These are phyloP conservation scores for Hucho hucho DNA, from an alignment of 2,113 vertebrate species.

Conservation along the genomic window DNA sequence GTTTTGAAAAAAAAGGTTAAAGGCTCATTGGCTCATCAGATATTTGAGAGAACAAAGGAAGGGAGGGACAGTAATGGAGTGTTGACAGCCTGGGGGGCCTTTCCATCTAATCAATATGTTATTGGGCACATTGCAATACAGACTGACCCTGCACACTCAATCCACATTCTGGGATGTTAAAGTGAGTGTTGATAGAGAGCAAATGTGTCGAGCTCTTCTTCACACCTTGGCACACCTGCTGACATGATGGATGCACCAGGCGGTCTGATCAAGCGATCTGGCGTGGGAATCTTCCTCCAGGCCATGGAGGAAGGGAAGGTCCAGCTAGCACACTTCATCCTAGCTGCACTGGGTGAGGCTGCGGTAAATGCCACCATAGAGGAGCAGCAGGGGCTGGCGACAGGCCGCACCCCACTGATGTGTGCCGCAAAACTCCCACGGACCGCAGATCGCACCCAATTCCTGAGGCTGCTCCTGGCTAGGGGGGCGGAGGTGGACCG, in stretches of 20 bases:
- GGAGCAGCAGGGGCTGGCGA: no score
- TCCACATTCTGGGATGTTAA: neutral
- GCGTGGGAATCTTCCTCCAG: constrained; percentile 5
- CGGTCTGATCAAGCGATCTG: neutral
- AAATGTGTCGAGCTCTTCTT: neutral
- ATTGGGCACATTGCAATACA: constrained; percentile 2
- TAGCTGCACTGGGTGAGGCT: neutral
- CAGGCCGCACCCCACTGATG: constrained; percentile 6
- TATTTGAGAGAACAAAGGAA: neutral
- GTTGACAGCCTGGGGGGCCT: neutral
- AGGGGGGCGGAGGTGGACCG: neutral
- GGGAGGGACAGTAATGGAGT: neutral
- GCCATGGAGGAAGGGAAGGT: constrained; percentile 18
- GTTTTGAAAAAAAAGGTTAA: neutral
- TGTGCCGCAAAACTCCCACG: neutral
- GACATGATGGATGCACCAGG: neutral
- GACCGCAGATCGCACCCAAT: neutral
- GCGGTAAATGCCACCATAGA: neutral
- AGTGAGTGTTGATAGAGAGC: neutral
- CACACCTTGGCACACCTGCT: neutral
- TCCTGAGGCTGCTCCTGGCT: constrained; percentile 16
- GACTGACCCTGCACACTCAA: neutral
- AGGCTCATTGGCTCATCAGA: neutral
- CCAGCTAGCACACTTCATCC: constrained; percentile 4
- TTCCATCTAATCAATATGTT: constrained; percentile 21